A percentile compares a stretch with the other conserved stretches of the same genome.
These are phyloP conservation scores for Polyommatus iphigenia DNA, from an alignment of 2,888 invertebrate genomes.

Conservation along the genomic window DNA sequence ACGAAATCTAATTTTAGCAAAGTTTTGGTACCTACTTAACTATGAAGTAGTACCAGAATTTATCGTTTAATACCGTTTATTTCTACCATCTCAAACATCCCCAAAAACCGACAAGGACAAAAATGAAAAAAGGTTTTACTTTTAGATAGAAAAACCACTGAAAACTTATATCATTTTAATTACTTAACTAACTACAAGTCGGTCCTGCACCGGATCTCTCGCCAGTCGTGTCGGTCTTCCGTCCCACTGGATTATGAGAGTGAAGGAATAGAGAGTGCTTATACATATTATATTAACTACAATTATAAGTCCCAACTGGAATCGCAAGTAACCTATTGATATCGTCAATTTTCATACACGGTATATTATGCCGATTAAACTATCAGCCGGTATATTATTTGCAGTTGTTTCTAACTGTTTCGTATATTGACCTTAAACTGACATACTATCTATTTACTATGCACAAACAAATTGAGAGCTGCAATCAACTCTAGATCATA, in stretches of 20 bases:
- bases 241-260: no score
- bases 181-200: no score
- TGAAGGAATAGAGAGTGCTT: no score
- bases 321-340: no score
- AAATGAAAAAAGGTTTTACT: neutral
- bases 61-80: no score
- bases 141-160: neutral
- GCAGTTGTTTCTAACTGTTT: neutral
- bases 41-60: neutral
- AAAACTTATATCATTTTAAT: no score
- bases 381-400: neutral
- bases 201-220: no score
- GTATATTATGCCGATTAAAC: neutral
- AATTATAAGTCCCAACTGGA: no score
- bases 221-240: no score
- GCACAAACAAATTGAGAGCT: neutral
- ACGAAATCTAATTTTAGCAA: neutral
- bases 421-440: neutral
- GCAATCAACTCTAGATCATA: neutral
- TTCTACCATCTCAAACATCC: neutral
- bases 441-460: neutral
- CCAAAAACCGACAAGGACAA: neutral
- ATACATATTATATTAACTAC: no score
- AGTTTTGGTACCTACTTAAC: neutral
- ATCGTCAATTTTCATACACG: neutral